A percentile compares a stretch with the other conserved stretches of the same genome.
Evolutionary conservation across 2,113 vertebrate species (phyloP).

Genomic region (Nyctereutes procyonoides): DNA sequence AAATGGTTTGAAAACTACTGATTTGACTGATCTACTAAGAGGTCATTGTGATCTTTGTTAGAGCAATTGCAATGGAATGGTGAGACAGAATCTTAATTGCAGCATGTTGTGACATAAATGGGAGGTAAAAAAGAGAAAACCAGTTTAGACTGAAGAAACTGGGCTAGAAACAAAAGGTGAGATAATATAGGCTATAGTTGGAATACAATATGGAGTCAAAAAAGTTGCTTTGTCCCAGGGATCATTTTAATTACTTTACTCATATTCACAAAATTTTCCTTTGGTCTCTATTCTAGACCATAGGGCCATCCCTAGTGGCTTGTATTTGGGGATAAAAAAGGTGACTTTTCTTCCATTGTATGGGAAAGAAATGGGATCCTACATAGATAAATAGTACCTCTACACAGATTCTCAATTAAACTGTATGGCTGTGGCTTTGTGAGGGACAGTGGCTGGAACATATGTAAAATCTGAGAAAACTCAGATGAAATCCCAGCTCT

Average conservation of each 20-base stretch:
- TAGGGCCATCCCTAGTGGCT: background rate
- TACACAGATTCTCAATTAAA: background rate
- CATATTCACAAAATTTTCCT: background rate
- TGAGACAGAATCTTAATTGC: background rate
- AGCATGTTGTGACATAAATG: background rate
- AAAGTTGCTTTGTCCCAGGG: background rate
- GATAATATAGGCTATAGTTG: background rate
- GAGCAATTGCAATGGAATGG: background rate
- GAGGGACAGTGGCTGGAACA: background rate
- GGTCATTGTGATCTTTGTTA: background rate
- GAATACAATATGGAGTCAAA: background rate
- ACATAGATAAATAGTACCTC: background rate
- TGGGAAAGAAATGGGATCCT: background rate
- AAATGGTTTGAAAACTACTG: background rate
- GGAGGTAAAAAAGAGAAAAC: background rate
- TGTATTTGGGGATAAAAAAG: background rate
- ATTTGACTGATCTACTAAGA: background rate
- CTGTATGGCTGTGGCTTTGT: background rate
- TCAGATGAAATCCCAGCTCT: background rate
- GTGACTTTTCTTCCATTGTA: background rate
- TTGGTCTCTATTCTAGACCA: background rate
- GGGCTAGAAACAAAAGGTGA: background rate
- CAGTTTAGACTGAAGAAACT: background rate
- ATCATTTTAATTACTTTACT: background rate
- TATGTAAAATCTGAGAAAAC: constrained; percentile 1